Conservation (phyloP, 2,888 invertebrate genomes). For the Mesoligia furuncula region DNA sequence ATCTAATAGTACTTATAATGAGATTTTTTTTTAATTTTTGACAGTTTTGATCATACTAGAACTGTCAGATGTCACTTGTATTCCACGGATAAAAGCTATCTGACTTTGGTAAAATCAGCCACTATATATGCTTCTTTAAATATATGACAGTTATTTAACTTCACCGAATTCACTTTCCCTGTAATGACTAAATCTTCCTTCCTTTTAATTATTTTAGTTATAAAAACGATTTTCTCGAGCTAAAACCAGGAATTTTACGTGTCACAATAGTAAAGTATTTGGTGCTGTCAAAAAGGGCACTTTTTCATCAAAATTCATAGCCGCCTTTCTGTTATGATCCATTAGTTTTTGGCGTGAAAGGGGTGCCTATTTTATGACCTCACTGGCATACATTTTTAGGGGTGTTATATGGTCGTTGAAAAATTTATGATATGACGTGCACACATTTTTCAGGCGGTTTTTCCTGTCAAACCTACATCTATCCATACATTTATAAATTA, state of each 20-base stretch:
- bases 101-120: too few species aligned
- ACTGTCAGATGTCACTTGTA: too few species aligned
- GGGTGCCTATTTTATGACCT: slow-evolving; percentile 62
- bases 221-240: neutral
- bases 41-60: too few species aligned
- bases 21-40: too few species aligned
- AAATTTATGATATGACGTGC: slow-evolving; percentile 40
- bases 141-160: neutral
- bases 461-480: neutral
- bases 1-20: too few species aligned
- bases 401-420: slow-evolving; percentile 37
- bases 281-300: slow-evolving; percentile 32
- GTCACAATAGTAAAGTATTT: slow-evolving; percentile 17
- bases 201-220: neutral
- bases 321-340: slow-evolving; percentile 61
- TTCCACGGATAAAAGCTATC: too few species aligned
- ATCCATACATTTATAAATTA: neutral
- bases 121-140: too few species aligned
- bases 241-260: neutral
- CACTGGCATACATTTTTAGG: slow-evolving; percentile 56
- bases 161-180: neutral
- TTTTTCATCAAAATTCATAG: slow-evolving; percentile 53
- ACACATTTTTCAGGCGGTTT: slow-evolving; percentile 14
- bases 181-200: neutral
- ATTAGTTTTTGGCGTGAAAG: slow-evolving; percentile 66